phyloP scores from a whole-genome alignment of 2,797 vertebrate species.

The Vireo griseus region DNA sequence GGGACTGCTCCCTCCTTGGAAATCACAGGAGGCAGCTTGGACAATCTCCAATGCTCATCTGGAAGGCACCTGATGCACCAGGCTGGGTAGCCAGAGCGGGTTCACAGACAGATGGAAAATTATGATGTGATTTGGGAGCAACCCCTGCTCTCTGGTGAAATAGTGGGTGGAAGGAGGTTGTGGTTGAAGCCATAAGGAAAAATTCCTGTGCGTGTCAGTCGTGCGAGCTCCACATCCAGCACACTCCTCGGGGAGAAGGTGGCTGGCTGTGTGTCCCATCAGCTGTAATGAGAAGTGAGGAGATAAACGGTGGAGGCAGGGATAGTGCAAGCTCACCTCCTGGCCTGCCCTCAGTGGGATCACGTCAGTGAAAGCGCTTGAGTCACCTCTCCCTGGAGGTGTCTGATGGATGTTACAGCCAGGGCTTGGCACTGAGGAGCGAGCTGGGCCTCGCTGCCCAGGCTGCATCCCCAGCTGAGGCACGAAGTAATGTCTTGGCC shows the following conservation, averaged over 20 bases:
- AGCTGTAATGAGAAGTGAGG: background rate
- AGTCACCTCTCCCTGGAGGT: constrained; percentile 19
- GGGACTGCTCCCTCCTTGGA: background rate
- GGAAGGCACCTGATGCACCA: background rate
- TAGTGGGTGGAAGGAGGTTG: background rate
- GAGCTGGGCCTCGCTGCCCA: background rate
- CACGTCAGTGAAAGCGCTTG: background rate
- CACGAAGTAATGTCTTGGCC: constrained; percentile 25
- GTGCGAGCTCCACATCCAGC: background rate
- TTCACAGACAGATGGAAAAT: background rate
- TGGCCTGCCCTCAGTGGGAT: background rate
- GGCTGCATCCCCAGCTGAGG: constrained; percentile 25
- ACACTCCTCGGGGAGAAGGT: background rate
- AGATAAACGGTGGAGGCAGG: background rate
- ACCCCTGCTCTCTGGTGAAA: background rate
- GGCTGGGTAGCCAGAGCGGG: fast-evolving
- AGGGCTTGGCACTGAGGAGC: background rate
- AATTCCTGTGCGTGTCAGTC: fast-evolving
- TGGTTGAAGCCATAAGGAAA: background rate
- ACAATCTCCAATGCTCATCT: background rate
- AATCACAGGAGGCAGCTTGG: background rate
- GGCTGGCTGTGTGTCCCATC: background rate
- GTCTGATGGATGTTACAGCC: constrained; percentile 24
- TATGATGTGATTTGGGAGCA: background rate
- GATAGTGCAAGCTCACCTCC: background rate